A percentile compares a stretch with the other conserved stretches of the same genome.
These are phyloP conservation scores for Enoplosus armatus DNA, from an alignment of 2,797 vertebrate genomes.

Conservation along the genomic window DNA sequence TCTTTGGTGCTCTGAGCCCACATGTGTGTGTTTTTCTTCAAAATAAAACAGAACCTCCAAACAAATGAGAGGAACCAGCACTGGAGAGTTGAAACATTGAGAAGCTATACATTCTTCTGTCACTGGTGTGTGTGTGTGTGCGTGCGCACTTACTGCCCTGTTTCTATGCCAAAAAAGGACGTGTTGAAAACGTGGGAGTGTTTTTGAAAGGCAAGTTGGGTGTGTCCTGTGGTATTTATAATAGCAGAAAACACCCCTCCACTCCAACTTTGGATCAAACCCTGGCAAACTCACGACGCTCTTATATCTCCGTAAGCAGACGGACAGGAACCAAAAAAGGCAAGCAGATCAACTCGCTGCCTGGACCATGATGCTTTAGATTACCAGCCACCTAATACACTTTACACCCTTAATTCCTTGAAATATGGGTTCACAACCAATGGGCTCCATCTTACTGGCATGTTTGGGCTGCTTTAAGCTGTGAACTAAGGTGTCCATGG, in stretches of 20 bases:
- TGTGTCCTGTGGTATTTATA: constrained; percentile 62
- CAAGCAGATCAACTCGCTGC: constrained; percentile 43
- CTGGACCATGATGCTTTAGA: constrained; percentile 27
- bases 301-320: constrained; percentile 46
- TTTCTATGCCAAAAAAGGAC: constrained; percentile 62
- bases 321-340: constrained; percentile 56
- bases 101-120: constrained; percentile 31
- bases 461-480: constrained; percentile 39
- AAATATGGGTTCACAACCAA: constrained; percentile 52
- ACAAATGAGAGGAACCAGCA: constrained; percentile 16
- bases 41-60: constrained; percentile 41
- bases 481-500: constrained; percentile 20
- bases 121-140: neutral
- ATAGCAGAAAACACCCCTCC: constrained; percentile 58
- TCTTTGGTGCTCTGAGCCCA: constrained; percentile 32
- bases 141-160: neutral
- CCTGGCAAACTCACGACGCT: constrained; percentile 27
- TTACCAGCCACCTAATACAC: constrained; percentile 46
- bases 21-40: constrained; percentile 19
- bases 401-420: constrained; percentile 37
- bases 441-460: constrained; percentile 13
- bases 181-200: constrained; percentile 57
- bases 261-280: constrained; percentile 52
- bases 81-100: constrained; percentile 24
- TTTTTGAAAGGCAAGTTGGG: constrained; percentile 50